Percentiles rank a stretch among this genome's conserved stretches.
Conservation (phyloP, 2,113 vertebrate species). For the Bubo bubo region DNA sequence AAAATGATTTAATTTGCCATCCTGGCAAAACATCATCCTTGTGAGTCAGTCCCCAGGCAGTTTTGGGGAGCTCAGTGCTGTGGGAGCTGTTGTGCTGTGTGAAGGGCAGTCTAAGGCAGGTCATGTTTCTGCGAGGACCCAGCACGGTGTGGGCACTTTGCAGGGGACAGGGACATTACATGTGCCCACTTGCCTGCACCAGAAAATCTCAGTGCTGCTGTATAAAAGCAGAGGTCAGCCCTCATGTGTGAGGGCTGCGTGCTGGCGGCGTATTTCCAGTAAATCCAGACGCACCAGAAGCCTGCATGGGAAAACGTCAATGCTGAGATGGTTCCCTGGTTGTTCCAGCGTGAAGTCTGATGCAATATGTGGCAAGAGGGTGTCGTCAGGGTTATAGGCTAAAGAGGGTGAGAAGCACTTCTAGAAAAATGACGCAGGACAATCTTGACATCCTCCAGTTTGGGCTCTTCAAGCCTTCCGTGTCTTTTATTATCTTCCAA, state of each 20-base stretch:
- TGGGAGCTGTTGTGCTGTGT: neutral
- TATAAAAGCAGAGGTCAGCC: neutral
- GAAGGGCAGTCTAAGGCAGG: neutral
- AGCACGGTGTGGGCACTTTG: accelerated
- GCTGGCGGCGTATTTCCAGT: neutral
- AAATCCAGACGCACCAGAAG: neutral
- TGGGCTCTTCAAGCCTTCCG: neutral
- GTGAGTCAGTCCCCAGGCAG: neutral
- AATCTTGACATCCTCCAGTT: neutral
- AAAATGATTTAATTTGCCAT: neutral
- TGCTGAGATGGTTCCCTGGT: neutral
- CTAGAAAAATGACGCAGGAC: neutral
- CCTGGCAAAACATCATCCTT: neutral
- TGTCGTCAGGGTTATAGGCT: neutral
- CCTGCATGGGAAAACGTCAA: neutral
- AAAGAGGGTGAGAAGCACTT: neutral
- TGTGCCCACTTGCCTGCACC: accelerated
- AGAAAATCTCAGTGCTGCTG: accelerated
- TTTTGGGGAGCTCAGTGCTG: neutral
- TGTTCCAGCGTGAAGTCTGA: neutral
- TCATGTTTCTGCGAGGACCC: neutral
- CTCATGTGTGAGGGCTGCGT: accelerated
- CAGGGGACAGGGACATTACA: too few relatives aligned
- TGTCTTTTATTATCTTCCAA: neutral
- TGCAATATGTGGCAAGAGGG: neutral